These are phyloP conservation scores for Corythaixoides concolor DNA, from an alignment of 2,113 vertebrate genomes.

Conservation along the genomic window DNA sequence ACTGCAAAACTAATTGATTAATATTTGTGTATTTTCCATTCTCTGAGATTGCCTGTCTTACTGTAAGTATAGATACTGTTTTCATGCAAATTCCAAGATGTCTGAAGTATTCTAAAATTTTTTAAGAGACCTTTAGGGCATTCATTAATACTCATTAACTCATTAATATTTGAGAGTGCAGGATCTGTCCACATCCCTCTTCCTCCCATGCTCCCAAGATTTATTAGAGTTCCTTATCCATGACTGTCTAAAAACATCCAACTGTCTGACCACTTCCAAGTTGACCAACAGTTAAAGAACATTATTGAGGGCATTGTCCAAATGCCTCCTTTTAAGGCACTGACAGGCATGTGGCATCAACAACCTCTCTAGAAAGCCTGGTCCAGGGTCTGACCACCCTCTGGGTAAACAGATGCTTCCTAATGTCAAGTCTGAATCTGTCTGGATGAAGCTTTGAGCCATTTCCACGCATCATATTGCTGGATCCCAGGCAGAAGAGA, in stretches of 20 bases:
- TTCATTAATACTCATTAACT: neutral
- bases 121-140: neutral
- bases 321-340: neutral
- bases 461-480: fast-evolving
- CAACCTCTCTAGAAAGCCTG: neutral
- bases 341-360: fast-evolving
- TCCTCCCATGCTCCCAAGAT: neutral
- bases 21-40: neutral
- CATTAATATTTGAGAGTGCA: neutral
- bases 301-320: neutral
- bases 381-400: neutral
- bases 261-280: neutral
- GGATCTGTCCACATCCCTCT: neutral
- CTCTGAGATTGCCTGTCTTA: neutral
- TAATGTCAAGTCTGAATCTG: neutral
- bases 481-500: neutral
- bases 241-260: neutral
- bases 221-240: neutral
- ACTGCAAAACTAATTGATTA: neutral
- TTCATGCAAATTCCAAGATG: neutral
- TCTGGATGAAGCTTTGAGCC: neutral
- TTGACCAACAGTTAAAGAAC: neutral
- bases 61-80: neutral
- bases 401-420: neutral
- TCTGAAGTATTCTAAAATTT: neutral